Evolutionary conservation across 2,113 vertebrate species (phyloP), one percentile per base, ranked within the genome.

Genomic region (Poicephalus gulielmi): DNA sequence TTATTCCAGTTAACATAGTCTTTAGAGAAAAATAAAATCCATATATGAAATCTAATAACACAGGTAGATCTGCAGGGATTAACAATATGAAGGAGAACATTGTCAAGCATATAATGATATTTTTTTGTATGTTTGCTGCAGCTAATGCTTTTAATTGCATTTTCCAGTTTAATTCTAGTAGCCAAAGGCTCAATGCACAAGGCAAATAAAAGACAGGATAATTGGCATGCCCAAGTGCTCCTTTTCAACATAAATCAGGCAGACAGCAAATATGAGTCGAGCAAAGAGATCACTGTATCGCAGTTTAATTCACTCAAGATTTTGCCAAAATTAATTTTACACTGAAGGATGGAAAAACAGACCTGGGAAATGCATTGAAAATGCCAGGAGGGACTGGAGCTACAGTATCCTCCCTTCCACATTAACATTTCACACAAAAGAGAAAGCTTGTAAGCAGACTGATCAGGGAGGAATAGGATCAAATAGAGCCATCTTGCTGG

Each of bases 131-230:
- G 78, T 86, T 91, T 96, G 90, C 92, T 84, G 63, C 91, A 87
- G 64, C 87, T 93, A 96, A 95, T 91, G 74, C 59, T 92, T 92
- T 96, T 96, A 97, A 97, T 97, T 95, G 91, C 37, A 83, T 94
- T 97, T 97, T 94, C 86, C 52, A 83, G 74, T 96, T 96, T 95
- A 95, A 96, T 97, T 97, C 83, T 76, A 83, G 87, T 88, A 96
- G 96, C 96, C 97, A 96, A 97, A 96, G 96, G 95, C 94, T 91
- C 6, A 66, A 85, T 83, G 68, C 89, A 94, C 67, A 90, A 92
- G 92, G 79, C 87, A 94, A 94, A 96, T 90, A 92, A 92, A 92
- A 86, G 74, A 59, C 67, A 91, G 63, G 75, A 84, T 92, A 91
- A 95, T 66, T 96, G 94, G 80, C 83, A 64, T 91, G 68, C 71